phyloP scores from a whole-genome alignment of 2,888 invertebrate species.

The Hypomecis atomaria region DNA sequence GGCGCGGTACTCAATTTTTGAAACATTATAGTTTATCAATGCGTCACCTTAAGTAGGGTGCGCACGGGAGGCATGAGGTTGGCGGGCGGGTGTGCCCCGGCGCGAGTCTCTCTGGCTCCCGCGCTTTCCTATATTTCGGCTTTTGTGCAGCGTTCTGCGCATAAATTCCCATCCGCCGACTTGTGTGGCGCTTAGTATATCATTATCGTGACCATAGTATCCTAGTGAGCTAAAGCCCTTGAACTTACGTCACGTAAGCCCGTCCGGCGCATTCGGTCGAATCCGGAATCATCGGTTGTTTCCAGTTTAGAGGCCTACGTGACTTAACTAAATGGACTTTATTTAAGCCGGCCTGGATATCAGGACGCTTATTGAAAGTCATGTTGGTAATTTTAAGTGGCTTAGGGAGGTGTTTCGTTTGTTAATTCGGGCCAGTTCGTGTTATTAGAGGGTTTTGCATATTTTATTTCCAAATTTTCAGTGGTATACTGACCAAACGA shows the following conservation, averaged over 20 bases:
- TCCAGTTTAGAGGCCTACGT: slow-evolving; percentile 57
- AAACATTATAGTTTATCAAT: too few relatives aligned
- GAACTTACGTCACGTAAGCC: slow-evolving; percentile 32
- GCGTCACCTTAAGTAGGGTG: too few relatives aligned
- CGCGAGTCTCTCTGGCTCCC: too few relatives aligned
- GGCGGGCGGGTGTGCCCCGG: too few relatives aligned
- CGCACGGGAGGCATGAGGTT: too few relatives aligned
- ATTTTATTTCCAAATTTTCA: neutral
- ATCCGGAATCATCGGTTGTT: slow-evolving; percentile 44
- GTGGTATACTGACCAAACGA: too few relatives aligned
- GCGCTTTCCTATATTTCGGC: too few relatives aligned
- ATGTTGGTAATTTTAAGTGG: slow-evolving; percentile 31
- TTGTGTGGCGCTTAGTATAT: too few relatives aligned
- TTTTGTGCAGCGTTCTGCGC: too few relatives aligned
- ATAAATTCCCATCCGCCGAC: too few relatives aligned
- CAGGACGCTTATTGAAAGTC: slow-evolving; percentile 29
- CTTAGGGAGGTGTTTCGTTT: slow-evolving; percentile 16
- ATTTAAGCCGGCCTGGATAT: slow-evolving; percentile 35
- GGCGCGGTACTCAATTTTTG: too few relatives aligned
- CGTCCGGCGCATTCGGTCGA: slow-evolving; percentile 38
- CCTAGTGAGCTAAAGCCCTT: slow-evolving; percentile 1
- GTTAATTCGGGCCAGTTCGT: slow-evolving; percentile 3
- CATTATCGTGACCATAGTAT: too few relatives aligned
- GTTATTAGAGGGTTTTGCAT: slow-evolving; percentile 2
- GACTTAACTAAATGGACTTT: slow-evolving; percentile 55